Base-by-base conservation (phyloP, 1,140 invertebrate genomes). In the Brachystomella parvula region DNA sequence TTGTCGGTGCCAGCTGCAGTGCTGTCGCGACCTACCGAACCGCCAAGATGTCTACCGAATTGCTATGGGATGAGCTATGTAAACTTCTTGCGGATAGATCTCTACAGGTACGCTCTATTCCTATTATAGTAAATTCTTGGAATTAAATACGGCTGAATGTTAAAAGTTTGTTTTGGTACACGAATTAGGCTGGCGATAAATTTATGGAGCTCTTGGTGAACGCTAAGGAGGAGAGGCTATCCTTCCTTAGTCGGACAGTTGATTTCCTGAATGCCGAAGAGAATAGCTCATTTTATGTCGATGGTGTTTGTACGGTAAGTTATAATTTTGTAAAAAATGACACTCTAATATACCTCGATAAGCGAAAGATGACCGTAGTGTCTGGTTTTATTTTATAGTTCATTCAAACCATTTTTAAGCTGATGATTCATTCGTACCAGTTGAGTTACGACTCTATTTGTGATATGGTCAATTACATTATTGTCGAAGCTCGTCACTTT, bases 401-500 rank as follows among this genome's bases (percentile, higher is more conserved):
- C 28, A 29, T 60, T 15, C 28, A 30, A 31, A 28, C 3, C 6
- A 33, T 60, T 15, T 26, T 33, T 15, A 33, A 60, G 28, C 58
- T 60, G 9, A 30, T 28, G 19, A 15, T 30, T 19, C 12, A 29
- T 29, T 19, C 58, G 28, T 31, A 60, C 58, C 29, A 33, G 6
- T 6, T 30, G 12, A 33, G 28, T 9, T 3, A 6, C 28, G 67
- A 69, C 12, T 58, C 56, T 17, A 33, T 67, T 1, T 44, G 47
- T 29, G 69, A 71, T 26, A 19, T 71, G 17, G 26, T 65, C 2
- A 61, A 60, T 44, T 56, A 47, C 31, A 24, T 66, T 28, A 49
- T 69, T 26, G 65, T 59, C 0, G 70, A 66, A 57, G 39, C 65
- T 0, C 15, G 61, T 15, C 66, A 68, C 64, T 71, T 68, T 49